These are phyloP conservation scores for Dascillus cervinus DNA, from an alignment of 2,888 invertebrate species.

Conservation along the genomic window DNA sequence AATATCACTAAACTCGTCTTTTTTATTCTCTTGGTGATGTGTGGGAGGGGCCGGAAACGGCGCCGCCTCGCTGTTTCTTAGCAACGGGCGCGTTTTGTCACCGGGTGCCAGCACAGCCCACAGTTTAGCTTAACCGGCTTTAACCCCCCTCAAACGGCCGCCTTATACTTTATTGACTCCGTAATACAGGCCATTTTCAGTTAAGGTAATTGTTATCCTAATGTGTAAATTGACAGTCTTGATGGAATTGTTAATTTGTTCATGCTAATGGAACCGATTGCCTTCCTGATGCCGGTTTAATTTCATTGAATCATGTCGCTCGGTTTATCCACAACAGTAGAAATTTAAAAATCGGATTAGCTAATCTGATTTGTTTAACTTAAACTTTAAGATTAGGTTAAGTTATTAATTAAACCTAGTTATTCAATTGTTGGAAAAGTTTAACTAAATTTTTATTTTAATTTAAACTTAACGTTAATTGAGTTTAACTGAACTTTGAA, in stretches of 20 bases:
- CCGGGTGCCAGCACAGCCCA: conserved; percentile 29
- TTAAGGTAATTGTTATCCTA: conserved; percentile 22
- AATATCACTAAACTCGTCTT: conserved; percentile 13
- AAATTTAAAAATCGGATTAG: no score
- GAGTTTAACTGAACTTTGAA: no score
- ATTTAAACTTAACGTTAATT: no score
- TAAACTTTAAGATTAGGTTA: no score
- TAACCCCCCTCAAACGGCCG: conserved; percentile 6
- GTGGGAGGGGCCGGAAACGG: conserved; percentile 10
- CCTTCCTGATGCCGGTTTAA: conserved; percentile 7
- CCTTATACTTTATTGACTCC: conserved; percentile 17
- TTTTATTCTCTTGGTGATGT: conserved; percentile 2
- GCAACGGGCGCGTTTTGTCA: conserved; percentile 35
- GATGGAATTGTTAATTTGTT: conserved; percentile 20
- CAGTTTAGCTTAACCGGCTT: conserved; percentile 34
- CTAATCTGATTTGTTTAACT: no score
- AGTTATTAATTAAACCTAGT: no score
- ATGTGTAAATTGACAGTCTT: conserved; percentile 22
- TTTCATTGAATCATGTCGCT: no score
- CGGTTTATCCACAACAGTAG: no score
- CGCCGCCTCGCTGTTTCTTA: conserved; percentile 34
- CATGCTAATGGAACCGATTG: conserved; percentile 13
- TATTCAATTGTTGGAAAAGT: no score
- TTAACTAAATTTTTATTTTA: no score
- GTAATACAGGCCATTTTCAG: conserved; percentile 18